phyloP scores from a whole-genome alignment of 2,888 invertebrate genomes.

The Lucinisca nassula region DNA sequence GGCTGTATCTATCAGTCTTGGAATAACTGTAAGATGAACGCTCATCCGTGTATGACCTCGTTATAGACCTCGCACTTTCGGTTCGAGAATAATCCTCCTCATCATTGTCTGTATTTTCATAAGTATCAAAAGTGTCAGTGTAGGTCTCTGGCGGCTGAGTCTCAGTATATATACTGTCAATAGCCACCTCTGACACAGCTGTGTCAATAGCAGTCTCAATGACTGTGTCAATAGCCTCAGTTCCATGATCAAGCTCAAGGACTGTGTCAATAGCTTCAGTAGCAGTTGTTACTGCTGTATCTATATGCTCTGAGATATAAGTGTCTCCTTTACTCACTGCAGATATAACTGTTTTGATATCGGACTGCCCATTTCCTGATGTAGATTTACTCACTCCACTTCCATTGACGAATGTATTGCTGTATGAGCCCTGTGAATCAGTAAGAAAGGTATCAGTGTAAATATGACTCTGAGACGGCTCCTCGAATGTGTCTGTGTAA shows the following conservation, averaged over 20 bases:
- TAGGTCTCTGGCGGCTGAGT: slow-evolving; percentile 58
- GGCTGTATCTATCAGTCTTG: background rate
- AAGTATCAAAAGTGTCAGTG: slow-evolving; percentile 65
- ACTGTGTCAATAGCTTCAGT: slow-evolving; percentile 55
- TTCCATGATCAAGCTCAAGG: slow-evolving; percentile 46
- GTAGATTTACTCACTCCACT: slow-evolving; percentile 25
- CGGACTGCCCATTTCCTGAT: slow-evolving; percentile 12
- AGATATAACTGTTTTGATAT: slow-evolving; percentile 46
- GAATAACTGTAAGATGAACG: background rate
- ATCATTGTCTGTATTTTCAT: slow-evolving; percentile 42
- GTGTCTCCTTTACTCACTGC: slow-evolving; percentile 34
- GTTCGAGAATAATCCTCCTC: background rate
- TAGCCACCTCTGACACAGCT: background rate
- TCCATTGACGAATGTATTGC: slow-evolving; percentile 53
- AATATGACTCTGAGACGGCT: slow-evolving; percentile 30
- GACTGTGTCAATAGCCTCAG: slow-evolving; percentile 28
- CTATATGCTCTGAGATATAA: slow-evolving; percentile 36
- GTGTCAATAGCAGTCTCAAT: slow-evolving; percentile 16
- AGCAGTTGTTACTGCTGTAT: slow-evolving; percentile 26
- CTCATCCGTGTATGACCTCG: background rate
- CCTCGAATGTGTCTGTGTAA: slow-evolving; percentile 56
- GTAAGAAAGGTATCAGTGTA: slow-evolving; percentile 61
- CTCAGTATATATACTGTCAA: slow-evolving; percentile 34
- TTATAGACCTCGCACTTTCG: background rate
- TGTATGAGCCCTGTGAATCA: slow-evolving; percentile 60